Base-by-base conservation (phyloP, 2,888 invertebrate genomes). In the Callyntrura sp. region DNA sequence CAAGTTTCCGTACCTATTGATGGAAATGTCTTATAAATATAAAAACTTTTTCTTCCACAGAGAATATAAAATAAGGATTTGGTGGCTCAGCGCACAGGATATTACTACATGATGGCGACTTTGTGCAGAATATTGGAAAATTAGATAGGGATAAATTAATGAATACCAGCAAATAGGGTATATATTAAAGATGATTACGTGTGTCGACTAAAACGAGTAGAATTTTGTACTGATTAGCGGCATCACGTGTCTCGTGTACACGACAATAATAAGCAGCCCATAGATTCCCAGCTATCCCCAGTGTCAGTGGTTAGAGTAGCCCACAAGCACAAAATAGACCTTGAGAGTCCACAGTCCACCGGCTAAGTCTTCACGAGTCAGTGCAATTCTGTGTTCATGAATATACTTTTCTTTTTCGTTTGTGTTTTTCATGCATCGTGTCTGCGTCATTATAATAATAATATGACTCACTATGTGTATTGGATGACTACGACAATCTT, bases 61-160 rank as follows among this genome's bases (percentile, higher is more conserved):
- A 48, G 25, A 11, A 43, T 35, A 65, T 35, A 73, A 17, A 20
- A 12, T 14, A 83, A 51, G n/a, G 68, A 35, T 35, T 60, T 79
- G 48, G 28, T 62, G 62, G 48, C 35, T 62, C 45, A 62, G 35
- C 51, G 48, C 25, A 51, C 65, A 78, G 85, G 78, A 78, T 51
- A 78, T 76, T 85, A 25, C 20, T 17, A 48, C n/a, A n/a, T 17
- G 60, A 3, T 57, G 45, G 85, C 25, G 6, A 76, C 70, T 43
- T 20, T 23, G 20, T 60, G 20, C n/a, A 20, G 73, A 68, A 84
- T 73, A 84, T 76, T 85, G 85, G 65, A 62, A 48, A 76, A 62
- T 60, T 48, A 62, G 51, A 35, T 17, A 25, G 78, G 65, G 51
- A 76, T 35, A 35, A 35, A 35, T 76, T 17, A 20, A 17, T 17